Evolutionary conservation across 2,888 invertebrate species (phyloP).

Genomic region (Aethes cnicana): DNA sequence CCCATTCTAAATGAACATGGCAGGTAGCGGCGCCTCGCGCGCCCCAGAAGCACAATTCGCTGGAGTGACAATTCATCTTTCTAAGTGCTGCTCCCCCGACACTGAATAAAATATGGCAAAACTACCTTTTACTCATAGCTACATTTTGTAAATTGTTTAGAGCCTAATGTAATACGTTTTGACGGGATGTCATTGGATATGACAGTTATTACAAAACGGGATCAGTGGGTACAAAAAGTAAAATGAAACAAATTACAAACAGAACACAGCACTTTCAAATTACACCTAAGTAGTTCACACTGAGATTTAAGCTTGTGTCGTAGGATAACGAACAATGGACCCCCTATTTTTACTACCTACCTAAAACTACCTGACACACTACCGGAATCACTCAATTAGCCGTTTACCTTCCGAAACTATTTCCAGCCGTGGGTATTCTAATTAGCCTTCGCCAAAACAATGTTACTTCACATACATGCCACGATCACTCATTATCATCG

Average conservation of each 20-base stretch:
- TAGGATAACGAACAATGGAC: too few relatives aligned
- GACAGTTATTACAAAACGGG: neutral
- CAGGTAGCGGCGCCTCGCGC: slow-evolving; percentile 28
- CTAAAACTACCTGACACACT: too few relatives aligned
- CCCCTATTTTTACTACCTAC: too few relatives aligned
- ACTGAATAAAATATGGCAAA: slow-evolving; percentile 66
- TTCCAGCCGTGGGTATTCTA: too few relatives aligned
- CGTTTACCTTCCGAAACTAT: too few relatives aligned
- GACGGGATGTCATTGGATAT: neutral
- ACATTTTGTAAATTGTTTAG: slow-evolving; percentile 50
- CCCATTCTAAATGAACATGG: too few relatives aligned
- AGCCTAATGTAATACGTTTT: slow-evolving; percentile 25
- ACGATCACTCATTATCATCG: slow-evolving; percentile 25
- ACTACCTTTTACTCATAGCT: slow-evolving; percentile 60
- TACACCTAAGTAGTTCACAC: too few relatives aligned
- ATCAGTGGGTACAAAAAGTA: too few relatives aligned
- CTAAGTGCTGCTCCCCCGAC: slow-evolving; percentile 55
- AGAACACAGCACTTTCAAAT: too few relatives aligned
- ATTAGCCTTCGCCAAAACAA: neutral
- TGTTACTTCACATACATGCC: slow-evolving; percentile 15
- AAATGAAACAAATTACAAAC: too few relatives aligned
- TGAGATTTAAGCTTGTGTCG: too few relatives aligned
- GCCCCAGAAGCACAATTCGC: slow-evolving; percentile 54
- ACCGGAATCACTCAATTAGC: too few relatives aligned
- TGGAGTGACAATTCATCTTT: slow-evolving; percentile 73